Percentiles rank a stretch among this genome's conserved stretches.
Evolutionary conservation across 2,888 invertebrate genomes (phyloP).

Genomic region (Nineta flava): DNA sequence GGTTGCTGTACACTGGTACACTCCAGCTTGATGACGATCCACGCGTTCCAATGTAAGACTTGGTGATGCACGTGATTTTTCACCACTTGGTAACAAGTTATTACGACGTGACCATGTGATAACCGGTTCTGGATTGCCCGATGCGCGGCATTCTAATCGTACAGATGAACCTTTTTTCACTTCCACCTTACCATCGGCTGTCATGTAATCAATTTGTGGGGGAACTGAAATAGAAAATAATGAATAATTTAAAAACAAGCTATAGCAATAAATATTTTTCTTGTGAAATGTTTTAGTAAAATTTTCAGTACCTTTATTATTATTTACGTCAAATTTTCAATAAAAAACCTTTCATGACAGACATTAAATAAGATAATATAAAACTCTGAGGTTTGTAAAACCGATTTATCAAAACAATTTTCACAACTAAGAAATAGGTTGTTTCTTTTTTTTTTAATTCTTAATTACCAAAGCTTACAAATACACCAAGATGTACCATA

Average conservation of each 20-base stretch:
- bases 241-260: background rate
- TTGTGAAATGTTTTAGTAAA: no score
- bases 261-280: background rate
- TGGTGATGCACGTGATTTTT: constrained; percentile 41
- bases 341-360: no score
- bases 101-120: constrained; percentile 37
- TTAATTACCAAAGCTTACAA: no score
- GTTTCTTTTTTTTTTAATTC: no score
- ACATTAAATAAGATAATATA: no score
- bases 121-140: constrained; percentile 34
- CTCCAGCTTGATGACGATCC: constrained; percentile 44
- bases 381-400: no score
- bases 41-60: constrained; percentile 42
- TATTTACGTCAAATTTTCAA: no score
- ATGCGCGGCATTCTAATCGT: constrained; percentile 31
- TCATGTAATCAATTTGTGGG: constrained; percentile 43
- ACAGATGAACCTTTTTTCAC: constrained; percentile 38
- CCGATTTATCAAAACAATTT: no score
- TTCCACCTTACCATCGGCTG: constrained; percentile 43
- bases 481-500: no score
- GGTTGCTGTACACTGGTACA: constrained; percentile 43
- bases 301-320: no score
- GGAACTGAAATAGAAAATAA: constrained; percentile 30
- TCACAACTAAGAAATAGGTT: no score
- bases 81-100: constrained; percentile 37